These are phyloP conservation scores for Scolopax rusticola DNA, from an alignment of 2,797 vertebrate genomes.

Conservation along the genomic window DNA sequence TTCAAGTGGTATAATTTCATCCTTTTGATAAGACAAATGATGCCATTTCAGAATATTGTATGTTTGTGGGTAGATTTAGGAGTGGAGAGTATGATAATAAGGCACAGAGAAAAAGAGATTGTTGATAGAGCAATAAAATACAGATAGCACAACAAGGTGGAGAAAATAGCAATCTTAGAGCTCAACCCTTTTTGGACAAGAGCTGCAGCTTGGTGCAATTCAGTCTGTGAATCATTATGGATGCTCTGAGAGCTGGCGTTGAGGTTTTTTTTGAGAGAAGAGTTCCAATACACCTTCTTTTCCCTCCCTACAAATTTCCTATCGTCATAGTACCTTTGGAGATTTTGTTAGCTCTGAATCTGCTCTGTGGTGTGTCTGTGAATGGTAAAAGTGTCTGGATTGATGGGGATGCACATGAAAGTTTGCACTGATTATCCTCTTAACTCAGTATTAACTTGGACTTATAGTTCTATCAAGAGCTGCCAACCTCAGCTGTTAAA, in stretches of 20 bases:
- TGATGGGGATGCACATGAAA: not conserved
- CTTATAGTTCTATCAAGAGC: not conserved
- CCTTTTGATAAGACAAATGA: not conserved
- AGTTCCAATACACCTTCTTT: not conserved
- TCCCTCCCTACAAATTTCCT: not conserved
- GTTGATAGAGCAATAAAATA: not conserved
- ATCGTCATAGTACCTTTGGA: not conserved
- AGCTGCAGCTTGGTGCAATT: not conserved
- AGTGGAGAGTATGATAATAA: not conserved
- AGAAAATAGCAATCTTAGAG: not conserved
- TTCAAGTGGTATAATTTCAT: not conserved
- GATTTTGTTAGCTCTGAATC: not conserved
- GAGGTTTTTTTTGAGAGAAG: not conserved
- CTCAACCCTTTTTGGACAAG: not conserved
- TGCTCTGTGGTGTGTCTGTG: not conserved
- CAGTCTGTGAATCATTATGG: not conserved
- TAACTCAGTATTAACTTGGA: not conserved
- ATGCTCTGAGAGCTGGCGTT: not conserved
- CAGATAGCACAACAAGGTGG: not conserved
- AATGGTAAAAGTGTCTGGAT: not conserved
- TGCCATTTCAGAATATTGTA: not conserved
- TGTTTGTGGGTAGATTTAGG: not conserved
- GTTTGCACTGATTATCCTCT: not conserved
- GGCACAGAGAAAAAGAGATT: not conserved
- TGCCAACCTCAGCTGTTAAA: not conserved